Conservation (phyloP, 2,113 vertebrate species). For the Acrocephalus arundinaceus region DNA sequence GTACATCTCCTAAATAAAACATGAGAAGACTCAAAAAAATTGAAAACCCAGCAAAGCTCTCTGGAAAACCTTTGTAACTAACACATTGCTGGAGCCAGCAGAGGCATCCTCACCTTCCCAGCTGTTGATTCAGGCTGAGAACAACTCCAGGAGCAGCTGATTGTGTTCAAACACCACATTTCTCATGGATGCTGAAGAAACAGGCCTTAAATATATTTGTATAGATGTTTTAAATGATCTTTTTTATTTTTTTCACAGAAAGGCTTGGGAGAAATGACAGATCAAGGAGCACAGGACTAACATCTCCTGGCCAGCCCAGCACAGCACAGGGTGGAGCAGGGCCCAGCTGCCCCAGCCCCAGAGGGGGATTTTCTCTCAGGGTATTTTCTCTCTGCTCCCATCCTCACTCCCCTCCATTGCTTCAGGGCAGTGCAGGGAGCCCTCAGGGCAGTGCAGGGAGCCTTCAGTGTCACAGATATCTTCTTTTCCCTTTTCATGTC, state of each 20-base stretch:
- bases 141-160: background rate
- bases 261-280: background rate
- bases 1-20: conserved; percentile 8
- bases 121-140: background rate
- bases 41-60: background rate
- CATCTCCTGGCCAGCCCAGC: background rate
- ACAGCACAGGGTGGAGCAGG: background rate
- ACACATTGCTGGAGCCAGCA: background rate
- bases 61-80: background rate
- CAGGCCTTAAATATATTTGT: background rate
- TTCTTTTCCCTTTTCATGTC: background rate
- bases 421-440: background rate
- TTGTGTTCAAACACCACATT: background rate
- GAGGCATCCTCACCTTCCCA: background rate
- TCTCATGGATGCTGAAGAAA: background rate
- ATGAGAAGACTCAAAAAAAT: background rate
- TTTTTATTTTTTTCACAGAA: background rate
- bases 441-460: background rate
- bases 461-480: background rate
- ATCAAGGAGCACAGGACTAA: accelerated
- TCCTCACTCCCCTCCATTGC: background rate
- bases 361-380: background rate
- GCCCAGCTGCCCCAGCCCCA: background rate
- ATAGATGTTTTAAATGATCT: background rate
- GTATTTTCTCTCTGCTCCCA: background rate